These are phyloP conservation scores for Malurus cyaneus DNA, from an alignment of 2,113 vertebrate species.

Conservation along the genomic window DNA sequence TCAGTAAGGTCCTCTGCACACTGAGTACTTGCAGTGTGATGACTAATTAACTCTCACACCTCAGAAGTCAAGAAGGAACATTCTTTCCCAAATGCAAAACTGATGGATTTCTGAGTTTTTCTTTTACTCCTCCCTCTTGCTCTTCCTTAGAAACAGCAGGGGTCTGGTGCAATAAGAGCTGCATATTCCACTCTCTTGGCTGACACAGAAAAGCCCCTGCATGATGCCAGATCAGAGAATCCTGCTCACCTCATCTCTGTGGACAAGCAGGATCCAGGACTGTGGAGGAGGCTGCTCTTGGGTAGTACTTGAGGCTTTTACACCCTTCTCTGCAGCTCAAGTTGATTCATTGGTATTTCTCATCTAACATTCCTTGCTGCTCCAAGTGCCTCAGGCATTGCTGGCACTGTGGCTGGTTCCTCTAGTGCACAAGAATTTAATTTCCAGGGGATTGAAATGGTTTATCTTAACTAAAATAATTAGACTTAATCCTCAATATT, in stretches of 20 bases:
- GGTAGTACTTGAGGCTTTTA: background rate
- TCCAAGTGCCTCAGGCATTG: background rate
- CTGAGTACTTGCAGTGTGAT: background rate
- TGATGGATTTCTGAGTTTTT: background rate
- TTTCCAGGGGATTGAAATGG: background rate
- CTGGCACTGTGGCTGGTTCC: background rate
- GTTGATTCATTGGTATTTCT: background rate
- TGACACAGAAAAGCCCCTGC: background rate
- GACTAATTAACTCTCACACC: background rate
- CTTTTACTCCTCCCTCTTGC: background rate
- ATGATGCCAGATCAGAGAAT: background rate
- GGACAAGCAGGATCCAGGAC: rapidly evolving
- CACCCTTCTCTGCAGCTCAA: background rate
- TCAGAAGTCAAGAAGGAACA: background rate
- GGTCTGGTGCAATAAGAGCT: background rate
- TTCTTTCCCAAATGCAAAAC: background rate
- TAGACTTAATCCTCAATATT: background rate
- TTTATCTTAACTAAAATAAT: constrained; percentile 13
- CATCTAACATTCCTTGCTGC: background rate
- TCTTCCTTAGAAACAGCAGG: background rate
- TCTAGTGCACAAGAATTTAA: background rate
- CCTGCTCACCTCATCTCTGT: background rate
- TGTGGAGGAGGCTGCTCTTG: background rate
- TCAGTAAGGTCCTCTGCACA: background rate
- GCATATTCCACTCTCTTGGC: background rate